Evolutionary conservation across 2,888 invertebrate genomes (phyloP).

Genomic region (Enchytraeus crypticus): DNA sequence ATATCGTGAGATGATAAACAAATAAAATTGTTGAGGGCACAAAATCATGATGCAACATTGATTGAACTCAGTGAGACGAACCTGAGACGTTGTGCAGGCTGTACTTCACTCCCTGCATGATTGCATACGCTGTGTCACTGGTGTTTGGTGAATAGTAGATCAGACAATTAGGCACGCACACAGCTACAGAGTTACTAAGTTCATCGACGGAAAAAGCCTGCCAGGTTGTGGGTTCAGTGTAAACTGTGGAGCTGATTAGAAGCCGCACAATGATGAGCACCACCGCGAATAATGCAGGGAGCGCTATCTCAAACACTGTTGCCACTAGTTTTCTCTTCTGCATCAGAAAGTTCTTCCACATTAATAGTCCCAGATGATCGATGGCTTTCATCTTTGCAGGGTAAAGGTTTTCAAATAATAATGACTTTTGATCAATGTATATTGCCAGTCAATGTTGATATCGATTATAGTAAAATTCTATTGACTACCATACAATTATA

Average conservation of each 20-base stretch:
- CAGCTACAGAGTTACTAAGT: neutral
- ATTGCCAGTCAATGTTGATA: too few species aligned
- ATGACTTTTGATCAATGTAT: too few species aligned
- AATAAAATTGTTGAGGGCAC: too few species aligned
- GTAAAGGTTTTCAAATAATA: too few species aligned
- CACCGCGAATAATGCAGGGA: conserved; percentile 46
- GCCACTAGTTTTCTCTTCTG: conserved; percentile 66
- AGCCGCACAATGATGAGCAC: conserved; percentile 64
- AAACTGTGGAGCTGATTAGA: conserved; percentile 49
- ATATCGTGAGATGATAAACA: too few species aligned
- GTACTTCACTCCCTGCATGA: conserved; percentile 7
- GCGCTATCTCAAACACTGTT: conserved; percentile 59
- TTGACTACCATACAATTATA: too few species aligned
- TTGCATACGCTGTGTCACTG: neutral
- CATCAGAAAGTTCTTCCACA: conserved; percentile 76
- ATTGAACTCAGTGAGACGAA: neutral
- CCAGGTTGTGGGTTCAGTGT: conserved; percentile 15
- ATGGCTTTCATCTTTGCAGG: too few species aligned
- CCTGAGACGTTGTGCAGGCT: neutral
- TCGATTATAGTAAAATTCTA: too few species aligned
- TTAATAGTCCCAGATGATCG: conserved; percentile 58
- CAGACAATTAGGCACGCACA: neutral
- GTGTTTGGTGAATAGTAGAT: conserved; percentile 20
- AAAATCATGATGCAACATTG: neutral
- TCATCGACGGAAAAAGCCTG: conserved; percentile 8